Evolutionary conservation across 1,140 invertebrate genomes (phyloP), one percentile per base, ranked within the genome.

Genomic region (Episyrphus balteatus): DNA sequence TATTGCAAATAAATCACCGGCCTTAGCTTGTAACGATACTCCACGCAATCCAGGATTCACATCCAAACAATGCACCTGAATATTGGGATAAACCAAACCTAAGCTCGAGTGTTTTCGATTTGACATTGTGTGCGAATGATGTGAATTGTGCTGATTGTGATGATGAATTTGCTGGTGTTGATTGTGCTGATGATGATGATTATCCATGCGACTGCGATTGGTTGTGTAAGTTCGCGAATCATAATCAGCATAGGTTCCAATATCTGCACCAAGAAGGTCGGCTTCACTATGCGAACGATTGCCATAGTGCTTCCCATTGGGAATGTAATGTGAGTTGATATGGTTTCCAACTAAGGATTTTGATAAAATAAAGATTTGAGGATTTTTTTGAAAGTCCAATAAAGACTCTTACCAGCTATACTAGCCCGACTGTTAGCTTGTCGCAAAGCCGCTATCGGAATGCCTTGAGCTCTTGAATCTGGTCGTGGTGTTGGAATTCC

Each of bases 1-100:
- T 11, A 96, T 75, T 1, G 88, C 89, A 47, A 96, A 68, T 12
- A 95, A 78, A 71, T 96, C 92, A 6, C 89, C 90, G 0, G 88
- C 91, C 47, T 83, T 82, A 7, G 86, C 86, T 68, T 96, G 87
- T 50, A 92, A 76, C 2, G 82, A 82, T 9, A 91, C 73, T 11
- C 81, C 80, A 42, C 84, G 80, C 32, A 90, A 54, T 59, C 58
- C 56, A 57, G 55, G 60, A 63, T 55, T 71, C 19, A 73, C 63
- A 57, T 79, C 71, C n/a, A 78, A 65, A 11, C 75, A 75, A 31
- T 82, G 72, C 21, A 84, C 71, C 56, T 84, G 80, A 13, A 83
- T 65, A 55, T 82, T 80, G 3, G 81, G 81, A 66, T 80, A 74
- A 47, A 75, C 73, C 0, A 69, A 50, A 3, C 68, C 68, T 46